Percentiles rank a stretch among this genome's conserved stretches.
Evolutionary conservation across 2,888 invertebrate genomes (phyloP).

Genomic region (Sphaerophoria rueppellii): DNA sequence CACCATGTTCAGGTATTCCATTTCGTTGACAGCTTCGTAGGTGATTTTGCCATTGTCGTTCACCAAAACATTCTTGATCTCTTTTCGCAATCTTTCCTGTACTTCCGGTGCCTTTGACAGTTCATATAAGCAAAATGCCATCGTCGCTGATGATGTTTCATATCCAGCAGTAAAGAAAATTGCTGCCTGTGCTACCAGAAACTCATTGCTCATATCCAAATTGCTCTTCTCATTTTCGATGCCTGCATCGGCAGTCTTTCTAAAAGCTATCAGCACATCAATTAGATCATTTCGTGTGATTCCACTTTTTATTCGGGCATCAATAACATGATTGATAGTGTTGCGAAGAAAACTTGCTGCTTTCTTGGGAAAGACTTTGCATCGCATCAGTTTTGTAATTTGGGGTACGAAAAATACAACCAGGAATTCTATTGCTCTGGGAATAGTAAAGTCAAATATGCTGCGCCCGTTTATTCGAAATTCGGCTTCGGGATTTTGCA

Average conservation of each 20-base stretch:
- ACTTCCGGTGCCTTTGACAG: conserved; percentile 80
- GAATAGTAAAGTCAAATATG: conserved; percentile 70
- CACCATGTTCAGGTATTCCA: conserved; percentile 82
- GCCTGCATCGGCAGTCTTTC: conserved; percentile 72
- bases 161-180: conserved; percentile 80
- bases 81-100: conserved; percentile 81
- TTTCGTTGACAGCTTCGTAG: conserved; percentile 81
- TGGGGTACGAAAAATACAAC: conserved; percentile 75
- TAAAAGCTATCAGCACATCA: conserved; percentile 81
- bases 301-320: conserved; percentile 76
- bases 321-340: conserved; percentile 79
- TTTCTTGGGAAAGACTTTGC: conserved; percentile 74
- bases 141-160: conserved; percentile 81
- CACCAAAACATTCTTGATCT: conserved; percentile 80
- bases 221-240: conserved; percentile 37
- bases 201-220: conserved; percentile 74
- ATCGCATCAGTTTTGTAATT: conserved; percentile 64
- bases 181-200: conserved; percentile 79
- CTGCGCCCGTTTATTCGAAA: conserved; percentile 74
- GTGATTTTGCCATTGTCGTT: conserved; percentile 79
- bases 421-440: conserved; percentile 71
- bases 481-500: conserved; percentile 75
- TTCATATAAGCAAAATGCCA: conserved; percentile 81
- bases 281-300: conserved; percentile 81
- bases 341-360: conserved; percentile 77